Base-by-base conservation (phyloP, 1,140 invertebrate genomes). In the Limonius californicus region DNA sequence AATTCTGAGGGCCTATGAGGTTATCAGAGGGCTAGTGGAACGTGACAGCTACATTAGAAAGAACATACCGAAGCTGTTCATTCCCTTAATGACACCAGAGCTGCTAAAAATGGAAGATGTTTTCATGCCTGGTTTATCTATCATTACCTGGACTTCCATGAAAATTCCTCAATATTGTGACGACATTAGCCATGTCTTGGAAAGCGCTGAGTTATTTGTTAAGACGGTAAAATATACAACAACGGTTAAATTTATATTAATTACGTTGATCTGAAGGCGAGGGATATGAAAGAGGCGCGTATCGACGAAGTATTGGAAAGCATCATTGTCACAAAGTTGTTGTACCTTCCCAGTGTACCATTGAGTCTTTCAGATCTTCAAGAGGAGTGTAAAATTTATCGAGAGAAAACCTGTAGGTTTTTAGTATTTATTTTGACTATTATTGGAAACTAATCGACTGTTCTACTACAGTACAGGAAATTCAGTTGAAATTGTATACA, bases 91-190 rank as follows among this genome's bases (percentile, higher is more conserved):
- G 74, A 83, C 85, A 27, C 82, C 85, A 16, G 82, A 85, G 59
- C 75, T 91, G 7, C 77, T 85, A 55, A 85, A 89, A 76, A 72
- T 90, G 54, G 86, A 89, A 54, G 79, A 82, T 19, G 80, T 83
- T 6, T 86, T 94, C 63, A 85, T 88, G 71, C 88, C 90, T 1
- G 90, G 89, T 7, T 74, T 93, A 2, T 89, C 87, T 0, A 84
- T 83, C 0, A 82, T 93, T 14, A 89, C 87, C 0, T 94, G 92
- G 92, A 86, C 87, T 1, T 92, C 91, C 0, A 79, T 89, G 35
- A 86, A 87, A 65, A 86, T 90, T 47, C 76, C 83, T 0, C 78
- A 87, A 21, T 86, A 85, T 65, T 86, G 86, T 58, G 76, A 80
- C 2, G 76, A 82, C 63, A 81, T 90, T 35, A 74, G 81, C 57